phyloP scores from a whole-genome alignment of 2,888 invertebrate genomes.

The Lysandra bellargus region DNA sequence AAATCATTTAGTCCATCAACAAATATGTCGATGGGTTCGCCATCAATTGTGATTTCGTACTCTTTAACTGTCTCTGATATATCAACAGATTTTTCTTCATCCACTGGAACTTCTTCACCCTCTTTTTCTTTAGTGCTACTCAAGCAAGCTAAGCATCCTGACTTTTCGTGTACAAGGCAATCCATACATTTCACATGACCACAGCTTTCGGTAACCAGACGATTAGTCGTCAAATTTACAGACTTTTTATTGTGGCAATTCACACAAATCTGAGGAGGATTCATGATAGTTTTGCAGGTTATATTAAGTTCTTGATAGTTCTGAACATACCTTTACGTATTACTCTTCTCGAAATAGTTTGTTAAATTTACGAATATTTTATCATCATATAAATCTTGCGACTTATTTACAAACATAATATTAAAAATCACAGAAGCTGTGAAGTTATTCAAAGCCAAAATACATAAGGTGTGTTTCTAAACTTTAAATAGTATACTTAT shows the following conservation, averaged over 20 bases:
- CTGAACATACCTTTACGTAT: neutral
- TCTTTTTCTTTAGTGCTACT: constrained; percentile 45
- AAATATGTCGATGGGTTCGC: constrained; percentile 32
- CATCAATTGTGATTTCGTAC: constrained; percentile 34
- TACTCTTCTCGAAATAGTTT: neutral
- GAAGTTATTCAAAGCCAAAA: constrained; percentile 21
- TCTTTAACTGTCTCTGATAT: constrained; percentile 32
- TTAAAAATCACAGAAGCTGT: neutral
- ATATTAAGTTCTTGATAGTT: constrained; percentile 4
- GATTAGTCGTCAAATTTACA: constrained; percentile 78
- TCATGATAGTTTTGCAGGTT: constrained; percentile 52
- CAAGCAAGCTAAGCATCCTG: constrained; percentile 82
- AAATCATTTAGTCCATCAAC: constrained; percentile 42
- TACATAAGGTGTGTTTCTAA: neutral
- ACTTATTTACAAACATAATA: constrained; percentile 26
- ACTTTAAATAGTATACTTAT: neutral
- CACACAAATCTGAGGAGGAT: constrained; percentile 76
- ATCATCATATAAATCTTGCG: neutral
- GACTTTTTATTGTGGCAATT: constrained; percentile 80
- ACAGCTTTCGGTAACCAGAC: constrained; percentile 86
- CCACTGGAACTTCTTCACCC: constrained; percentile 36
- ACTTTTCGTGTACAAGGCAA: constrained; percentile 84
- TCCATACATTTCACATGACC: constrained; percentile 88
- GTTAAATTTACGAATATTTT: neutral
- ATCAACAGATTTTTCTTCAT: constrained; percentile 20